These are phyloP conservation scores for Drosophila flavopinicola DNA, from an alignment of 2,888 invertebrate species.

Conservation along the genomic window DNA sequence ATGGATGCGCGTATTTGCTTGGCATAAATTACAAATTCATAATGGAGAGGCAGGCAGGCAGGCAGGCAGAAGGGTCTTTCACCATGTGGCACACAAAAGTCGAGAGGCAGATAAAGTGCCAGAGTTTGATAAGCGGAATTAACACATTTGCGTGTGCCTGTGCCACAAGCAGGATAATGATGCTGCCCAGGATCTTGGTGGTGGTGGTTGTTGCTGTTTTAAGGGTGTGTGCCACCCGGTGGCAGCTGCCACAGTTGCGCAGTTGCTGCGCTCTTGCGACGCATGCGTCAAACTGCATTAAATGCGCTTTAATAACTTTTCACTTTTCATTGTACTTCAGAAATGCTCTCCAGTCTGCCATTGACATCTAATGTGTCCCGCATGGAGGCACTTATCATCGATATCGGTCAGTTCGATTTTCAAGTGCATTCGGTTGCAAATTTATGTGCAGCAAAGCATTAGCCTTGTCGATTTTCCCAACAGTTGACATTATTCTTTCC, in stretches of 20 bases:
- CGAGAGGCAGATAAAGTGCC: constrained; percentile 64
- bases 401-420: constrained; percentile 38
- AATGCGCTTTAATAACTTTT: constrained; percentile 73
- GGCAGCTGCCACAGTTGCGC: constrained; percentile 74
- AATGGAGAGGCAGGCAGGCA: constrained; percentile 27
- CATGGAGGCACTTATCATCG: constrained; percentile 55
- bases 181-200: constrained; percentile 41
- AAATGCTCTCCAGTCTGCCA: constrained; percentile 26
- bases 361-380: constrained; percentile 46
- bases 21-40: constrained; percentile 72
- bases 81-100: constrained; percentile 65
- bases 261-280: constrained; percentile 48
- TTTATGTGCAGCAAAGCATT: constrained; percentile 59
- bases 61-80: constrained; percentile 47
- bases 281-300: constrained; percentile 69
- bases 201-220: constrained; percentile 12
- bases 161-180: constrained; percentile 43
- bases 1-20: constrained; percentile 47
- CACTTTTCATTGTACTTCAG: constrained; percentile 58
- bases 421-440: constrained; percentile 57
- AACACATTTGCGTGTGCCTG: constrained; percentile 66
- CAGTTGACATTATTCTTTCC: constrained; percentile 68
- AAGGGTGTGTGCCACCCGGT: constrained; percentile 45
- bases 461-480: constrained; percentile 52
- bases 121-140: constrained; percentile 63